Evolutionary conservation across 2,797 vertebrate genomes (phyloP).

Genomic region (Borostomias antarcticus): DNA sequence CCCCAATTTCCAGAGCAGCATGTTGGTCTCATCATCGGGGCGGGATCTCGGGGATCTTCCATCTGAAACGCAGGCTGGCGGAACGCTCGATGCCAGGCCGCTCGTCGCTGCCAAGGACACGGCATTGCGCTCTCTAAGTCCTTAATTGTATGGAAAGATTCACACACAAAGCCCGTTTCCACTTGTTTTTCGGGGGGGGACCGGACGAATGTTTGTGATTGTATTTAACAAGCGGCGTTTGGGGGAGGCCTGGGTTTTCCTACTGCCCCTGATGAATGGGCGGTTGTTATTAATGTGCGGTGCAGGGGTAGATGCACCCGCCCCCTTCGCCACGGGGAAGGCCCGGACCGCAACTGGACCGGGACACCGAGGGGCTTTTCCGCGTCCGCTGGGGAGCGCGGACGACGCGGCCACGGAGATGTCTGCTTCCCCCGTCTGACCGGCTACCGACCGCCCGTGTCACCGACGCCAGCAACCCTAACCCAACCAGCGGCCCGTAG

Average conservation of each 20-base stretch:
- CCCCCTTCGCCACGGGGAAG: conserved; percentile 17
- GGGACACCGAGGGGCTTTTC: neutral
- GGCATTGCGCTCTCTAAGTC: conserved; percentile 52
- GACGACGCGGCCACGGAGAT: neutral
- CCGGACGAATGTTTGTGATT: conserved; percentile 60
- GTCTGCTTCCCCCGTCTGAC: conserved; percentile 1
- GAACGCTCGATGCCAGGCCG: conserved; percentile 24
- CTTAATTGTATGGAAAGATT: conserved; percentile 73
- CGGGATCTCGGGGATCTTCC: conserved; percentile 42
- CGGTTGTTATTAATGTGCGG: conserved; percentile 47
- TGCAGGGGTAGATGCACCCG: conserved; percentile 39
- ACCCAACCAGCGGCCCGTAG: neutral
- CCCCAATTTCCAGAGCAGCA: conserved; percentile 8
- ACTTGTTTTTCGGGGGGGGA: conserved; percentile 47
- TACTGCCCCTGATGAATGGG: conserved; percentile 49
- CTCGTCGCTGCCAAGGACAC: conserved; percentile 46
- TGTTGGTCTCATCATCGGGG: conserved; percentile 20
- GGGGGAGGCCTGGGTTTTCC: conserved; percentile 55
- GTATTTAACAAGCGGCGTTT: conserved; percentile 58
- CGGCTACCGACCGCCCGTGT: neutral
- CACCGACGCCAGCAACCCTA: neutral
- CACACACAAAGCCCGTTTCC: conserved; percentile 66
- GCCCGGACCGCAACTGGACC: neutral
- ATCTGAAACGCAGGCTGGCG: conserved; percentile 21
- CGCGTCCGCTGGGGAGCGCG: neutral